phyloP scores from a whole-genome alignment of 2,888 invertebrate genomes.

The Dysmachus trigonus region DNA sequence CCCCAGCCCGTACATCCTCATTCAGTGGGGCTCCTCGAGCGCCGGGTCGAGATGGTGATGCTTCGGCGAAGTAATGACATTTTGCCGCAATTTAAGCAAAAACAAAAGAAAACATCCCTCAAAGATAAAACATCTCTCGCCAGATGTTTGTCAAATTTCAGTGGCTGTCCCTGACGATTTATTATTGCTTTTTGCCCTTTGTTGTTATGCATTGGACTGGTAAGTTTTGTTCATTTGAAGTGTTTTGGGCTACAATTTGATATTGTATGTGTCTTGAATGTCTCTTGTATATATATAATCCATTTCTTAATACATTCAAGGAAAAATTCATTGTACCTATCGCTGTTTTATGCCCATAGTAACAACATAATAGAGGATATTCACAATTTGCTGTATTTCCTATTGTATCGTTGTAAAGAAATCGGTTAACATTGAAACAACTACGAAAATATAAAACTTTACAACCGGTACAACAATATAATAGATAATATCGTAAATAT shows the following conservation, averaged over 20 bases:
- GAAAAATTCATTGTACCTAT: not conserved
- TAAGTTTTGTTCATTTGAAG: not conserved
- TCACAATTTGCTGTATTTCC: too few species aligned
- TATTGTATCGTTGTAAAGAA: too few species aligned
- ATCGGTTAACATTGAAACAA: too few species aligned
- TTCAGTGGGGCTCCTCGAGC: not conserved
- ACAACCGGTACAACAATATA: too few species aligned
- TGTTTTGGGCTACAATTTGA: not conserved
- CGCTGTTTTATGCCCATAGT: not conserved
- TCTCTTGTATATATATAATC: not conserved
- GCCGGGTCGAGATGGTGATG: slow-evolving; percentile 4
- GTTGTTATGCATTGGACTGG: not conserved
- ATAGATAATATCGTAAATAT: too few species aligned
- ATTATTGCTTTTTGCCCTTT: not conserved
- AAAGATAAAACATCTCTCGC: not conserved
- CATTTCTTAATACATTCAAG: not conserved
- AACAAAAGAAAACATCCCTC: slow-evolving; percentile 15
- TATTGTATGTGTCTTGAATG: not conserved
- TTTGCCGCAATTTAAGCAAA: slow-evolving; percentile 22
- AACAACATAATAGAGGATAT: too few species aligned
- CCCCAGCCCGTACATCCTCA: not conserved
- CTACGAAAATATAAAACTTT: too few species aligned
- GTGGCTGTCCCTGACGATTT: not conserved
- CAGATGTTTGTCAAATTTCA: slow-evolving; percentile 31
- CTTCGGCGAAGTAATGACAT: slow-evolving; percentile 8